phyloP scores from a whole-genome alignment of 2,797 vertebrate species.

The Anguilla anguilla region DNA sequence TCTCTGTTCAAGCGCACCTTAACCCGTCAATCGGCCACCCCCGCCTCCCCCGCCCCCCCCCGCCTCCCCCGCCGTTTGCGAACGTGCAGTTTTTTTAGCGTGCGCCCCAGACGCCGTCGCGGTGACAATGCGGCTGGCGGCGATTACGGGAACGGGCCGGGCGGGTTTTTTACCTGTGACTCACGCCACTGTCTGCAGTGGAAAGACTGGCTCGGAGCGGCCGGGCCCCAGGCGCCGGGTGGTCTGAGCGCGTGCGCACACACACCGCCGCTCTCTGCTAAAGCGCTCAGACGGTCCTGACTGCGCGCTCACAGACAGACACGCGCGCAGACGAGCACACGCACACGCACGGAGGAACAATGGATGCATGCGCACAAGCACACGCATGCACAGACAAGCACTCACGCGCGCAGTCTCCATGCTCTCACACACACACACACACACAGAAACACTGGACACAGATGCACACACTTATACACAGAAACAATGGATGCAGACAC shows the following conservation, averaged over 20 bases:
- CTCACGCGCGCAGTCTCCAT: too few species aligned
- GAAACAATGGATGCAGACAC: neutral
- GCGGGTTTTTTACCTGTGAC: neutral
- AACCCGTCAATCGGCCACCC: neutral
- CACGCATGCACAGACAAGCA: neutral
- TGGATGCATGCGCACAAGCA: neutral
- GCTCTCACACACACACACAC: constrained; percentile 17
- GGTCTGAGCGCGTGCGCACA: neutral
- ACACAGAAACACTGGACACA: neutral
- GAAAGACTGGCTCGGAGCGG: neutral
- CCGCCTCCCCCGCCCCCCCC: neutral
- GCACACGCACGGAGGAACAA: too few species aligned
- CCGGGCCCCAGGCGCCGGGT: neutral
- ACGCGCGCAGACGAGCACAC: too few species aligned
- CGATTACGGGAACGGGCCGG: neutral
- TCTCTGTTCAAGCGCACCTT: neutral
- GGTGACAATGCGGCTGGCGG: neutral
- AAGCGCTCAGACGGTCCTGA: neutral
- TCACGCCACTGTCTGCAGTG: neutral
- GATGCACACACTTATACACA: neutral
- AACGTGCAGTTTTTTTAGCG: neutral
- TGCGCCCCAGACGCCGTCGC: neutral
- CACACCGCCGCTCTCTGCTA: neutral
- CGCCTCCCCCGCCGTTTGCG: constrained; percentile 6
- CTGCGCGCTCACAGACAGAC: neutral